Evolutionary conservation across 35 echinoderm and acorn worm genomes (phyloP).

Genomic region (Anneissia japonica): DNA sequence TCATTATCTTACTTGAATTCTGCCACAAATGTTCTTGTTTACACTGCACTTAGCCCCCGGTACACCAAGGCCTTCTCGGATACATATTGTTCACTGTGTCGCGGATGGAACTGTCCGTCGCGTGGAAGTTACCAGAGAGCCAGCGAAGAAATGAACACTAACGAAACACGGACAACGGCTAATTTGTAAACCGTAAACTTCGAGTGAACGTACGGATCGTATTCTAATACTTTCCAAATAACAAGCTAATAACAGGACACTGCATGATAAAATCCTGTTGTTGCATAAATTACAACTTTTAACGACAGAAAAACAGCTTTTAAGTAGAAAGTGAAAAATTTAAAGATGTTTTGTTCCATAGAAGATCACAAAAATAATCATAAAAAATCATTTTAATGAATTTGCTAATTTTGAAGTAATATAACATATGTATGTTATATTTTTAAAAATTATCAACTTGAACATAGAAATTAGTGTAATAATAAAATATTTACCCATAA

Average conservation of each 20-base stretch:
- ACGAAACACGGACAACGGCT: neutral
- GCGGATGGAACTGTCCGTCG: neutral
- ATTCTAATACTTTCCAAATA: neutral
- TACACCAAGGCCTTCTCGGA: conserved; percentile 28
- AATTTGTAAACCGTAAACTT: neutral
- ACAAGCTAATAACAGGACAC: neutral
- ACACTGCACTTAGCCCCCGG: conserved; percentile 9
- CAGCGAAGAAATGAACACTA: neutral
- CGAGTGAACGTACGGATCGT: neutral
- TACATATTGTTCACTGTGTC: neutral
- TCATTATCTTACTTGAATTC: conserved; percentile 31
- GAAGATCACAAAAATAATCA: too few relatives aligned
- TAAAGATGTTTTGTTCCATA: too few relatives aligned
- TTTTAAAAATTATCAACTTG: too few relatives aligned
- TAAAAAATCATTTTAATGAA: too few relatives aligned
- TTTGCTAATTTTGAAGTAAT: too few relatives aligned
- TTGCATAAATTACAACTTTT: neutral
- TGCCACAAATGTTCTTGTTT: conserved; percentile 26
- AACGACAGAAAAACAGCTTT: neutral
- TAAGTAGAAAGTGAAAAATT: too few relatives aligned
- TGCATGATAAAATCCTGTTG: neutral
- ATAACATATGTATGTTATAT: too few relatives aligned
- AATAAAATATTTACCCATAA: too few relatives aligned
- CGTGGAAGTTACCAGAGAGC: neutral
- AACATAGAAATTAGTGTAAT: too few relatives aligned